These are phyloP conservation scores for Notodonta ziczac DNA, from an alignment of 2,888 invertebrate species.

Conservation along the genomic window DNA sequence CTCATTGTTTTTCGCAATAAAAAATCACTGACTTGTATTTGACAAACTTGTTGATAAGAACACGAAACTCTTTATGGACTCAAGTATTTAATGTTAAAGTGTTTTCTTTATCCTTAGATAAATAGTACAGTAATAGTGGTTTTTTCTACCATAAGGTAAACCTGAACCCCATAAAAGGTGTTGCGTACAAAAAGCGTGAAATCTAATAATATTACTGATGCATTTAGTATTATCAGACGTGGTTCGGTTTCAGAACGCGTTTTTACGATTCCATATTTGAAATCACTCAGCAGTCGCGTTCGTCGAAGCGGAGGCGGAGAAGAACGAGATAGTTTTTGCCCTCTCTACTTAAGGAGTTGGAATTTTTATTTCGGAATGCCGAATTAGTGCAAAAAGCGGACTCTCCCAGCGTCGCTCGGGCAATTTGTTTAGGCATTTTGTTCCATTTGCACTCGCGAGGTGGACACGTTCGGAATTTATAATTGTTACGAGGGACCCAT, in stretches of 20 bases:
- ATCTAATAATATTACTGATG: slow-evolving; percentile 8
- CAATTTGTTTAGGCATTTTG: slow-evolving; percentile 84
- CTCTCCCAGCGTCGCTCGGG: slow-evolving; percentile 64
- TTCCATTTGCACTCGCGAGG: slow-evolving; percentile 67
- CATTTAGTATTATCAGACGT: slow-evolving; percentile 16
- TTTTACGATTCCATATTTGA: slow-evolving; percentile 58
- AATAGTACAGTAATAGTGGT: slow-evolving; percentile 1
- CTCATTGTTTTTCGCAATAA: no score
- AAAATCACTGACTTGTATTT: no score
- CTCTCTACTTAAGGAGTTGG: slow-evolving; percentile 73
- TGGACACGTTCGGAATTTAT: slow-evolving; percentile 68
- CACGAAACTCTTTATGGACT: no score
- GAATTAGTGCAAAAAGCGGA: slow-evolving; percentile 83
- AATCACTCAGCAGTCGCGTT: slow-evolving; percentile 54
- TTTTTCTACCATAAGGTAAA: background rate
- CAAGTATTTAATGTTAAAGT: no score
- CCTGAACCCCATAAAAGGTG: background rate
- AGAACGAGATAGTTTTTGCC: slow-evolving; percentile 63
- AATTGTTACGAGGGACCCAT: slow-evolving; percentile 52
- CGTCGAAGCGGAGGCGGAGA: slow-evolving; percentile 56
- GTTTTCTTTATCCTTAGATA: background rate
- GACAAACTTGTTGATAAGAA: no score
- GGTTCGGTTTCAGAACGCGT: slow-evolving; percentile 57
- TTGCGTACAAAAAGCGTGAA: slow-evolving; percentile 2
- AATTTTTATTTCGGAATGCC: slow-evolving; percentile 85